Conservation (phyloP, 2,888 invertebrate genomes). For the Thera britannica region DNA sequence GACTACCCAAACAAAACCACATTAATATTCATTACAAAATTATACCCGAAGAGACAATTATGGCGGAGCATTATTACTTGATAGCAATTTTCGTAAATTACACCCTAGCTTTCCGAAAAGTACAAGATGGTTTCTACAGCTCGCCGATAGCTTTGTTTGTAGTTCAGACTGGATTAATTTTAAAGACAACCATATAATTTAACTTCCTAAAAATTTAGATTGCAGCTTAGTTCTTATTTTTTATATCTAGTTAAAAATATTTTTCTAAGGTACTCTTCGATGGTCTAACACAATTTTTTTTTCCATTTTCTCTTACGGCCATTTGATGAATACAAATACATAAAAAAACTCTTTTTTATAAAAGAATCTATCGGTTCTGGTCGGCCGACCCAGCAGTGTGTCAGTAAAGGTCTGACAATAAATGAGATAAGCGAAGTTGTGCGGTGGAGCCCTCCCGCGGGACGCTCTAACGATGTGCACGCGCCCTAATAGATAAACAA, state of each 20-base stretch:
- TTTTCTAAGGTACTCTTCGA: neutral
- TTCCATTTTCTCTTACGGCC: no score
- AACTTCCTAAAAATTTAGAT: no score
- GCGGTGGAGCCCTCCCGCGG: neutral
- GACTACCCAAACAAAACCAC: conserved; percentile 23
- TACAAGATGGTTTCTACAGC: no score
- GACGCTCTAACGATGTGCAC: conserved; percentile 25
- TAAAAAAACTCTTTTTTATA: neutral
- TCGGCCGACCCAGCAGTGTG: conserved; percentile 5
- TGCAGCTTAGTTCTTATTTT: no score
- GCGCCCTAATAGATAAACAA: conserved; percentile 25
- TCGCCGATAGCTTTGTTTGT: neutral
- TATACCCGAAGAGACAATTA: conserved; percentile 17
- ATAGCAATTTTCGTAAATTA: conserved; percentile 16
- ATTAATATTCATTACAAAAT: conserved; percentile 21
- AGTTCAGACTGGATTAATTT: neutral
- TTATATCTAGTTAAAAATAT: neutral
- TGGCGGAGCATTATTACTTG: conserved; percentile 17
- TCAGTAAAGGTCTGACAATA: conserved; percentile 18
- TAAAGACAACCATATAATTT: neutral
- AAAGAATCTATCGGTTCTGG: neutral
- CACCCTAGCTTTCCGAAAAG: neutral
- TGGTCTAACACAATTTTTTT: neutral
- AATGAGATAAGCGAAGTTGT: conserved; percentile 22
- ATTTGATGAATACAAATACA: neutral